Conservation (phyloP, 1,140 invertebrate genomes). For the Ceratitis capitata region DNA sequence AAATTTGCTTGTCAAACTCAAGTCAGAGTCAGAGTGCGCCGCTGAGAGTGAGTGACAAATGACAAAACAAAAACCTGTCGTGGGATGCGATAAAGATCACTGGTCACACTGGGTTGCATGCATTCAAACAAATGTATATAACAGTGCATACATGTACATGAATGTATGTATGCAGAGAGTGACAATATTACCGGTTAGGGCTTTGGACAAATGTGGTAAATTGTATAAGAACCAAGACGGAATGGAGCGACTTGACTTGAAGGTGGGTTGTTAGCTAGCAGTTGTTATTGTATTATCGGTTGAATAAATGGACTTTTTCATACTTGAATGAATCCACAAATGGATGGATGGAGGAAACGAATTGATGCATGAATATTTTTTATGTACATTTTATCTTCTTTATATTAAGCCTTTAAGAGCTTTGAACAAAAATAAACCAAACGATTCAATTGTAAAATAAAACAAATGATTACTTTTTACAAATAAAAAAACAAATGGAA, state of each 20-base stretch:
- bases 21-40: constrained; percentile 15
- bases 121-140: background rate
- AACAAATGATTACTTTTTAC: background rate
- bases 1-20: constrained; percentile 43
- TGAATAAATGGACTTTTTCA: background rate
- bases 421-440: background rate
- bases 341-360: background rate
- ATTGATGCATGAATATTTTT: no score
- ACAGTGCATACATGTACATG: background rate
- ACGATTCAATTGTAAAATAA: background rate
- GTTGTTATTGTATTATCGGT: background rate
- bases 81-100: constrained; percentile 63
- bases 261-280: background rate
- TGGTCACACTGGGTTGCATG: constrained; percentile 40
- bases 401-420: no score
- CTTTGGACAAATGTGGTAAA: background rate
- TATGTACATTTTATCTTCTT: no score
- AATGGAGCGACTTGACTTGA: background rate
- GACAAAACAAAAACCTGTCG: constrained; percentile 65
- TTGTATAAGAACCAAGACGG: background rate
- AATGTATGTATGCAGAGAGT: background rate
- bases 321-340: no score
- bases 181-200: background rate
- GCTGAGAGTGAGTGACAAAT: constrained; percentile 64
- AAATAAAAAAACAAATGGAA: background rate